phyloP scores from a whole-genome alignment of 2,113 vertebrate species.

The Apaloderma vittatum region DNA sequence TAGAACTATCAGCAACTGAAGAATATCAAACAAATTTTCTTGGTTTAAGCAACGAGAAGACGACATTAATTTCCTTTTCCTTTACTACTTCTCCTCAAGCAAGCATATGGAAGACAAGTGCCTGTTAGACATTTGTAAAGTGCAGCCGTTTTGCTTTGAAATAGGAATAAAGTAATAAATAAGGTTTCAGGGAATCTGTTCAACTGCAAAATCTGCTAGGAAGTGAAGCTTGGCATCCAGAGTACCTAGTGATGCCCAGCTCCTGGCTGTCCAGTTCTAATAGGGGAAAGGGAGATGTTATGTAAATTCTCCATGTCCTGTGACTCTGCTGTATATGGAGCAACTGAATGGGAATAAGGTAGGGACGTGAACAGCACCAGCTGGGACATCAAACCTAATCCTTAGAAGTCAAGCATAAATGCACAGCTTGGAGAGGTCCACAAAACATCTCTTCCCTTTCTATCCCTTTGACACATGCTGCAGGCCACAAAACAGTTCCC shows the following conservation, averaged over 20 bases:
- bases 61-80: constrained; percentile 18
- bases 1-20: neutral
- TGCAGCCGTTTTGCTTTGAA: neutral
- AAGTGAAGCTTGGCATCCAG: neutral
- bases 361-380: neutral
- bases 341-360: neutral
- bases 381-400: neutral
- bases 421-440: neutral
- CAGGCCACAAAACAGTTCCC: neutral
- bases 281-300: neutral
- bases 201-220: neutral
- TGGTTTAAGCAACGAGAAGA: neutral
- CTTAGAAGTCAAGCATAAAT: neutral
- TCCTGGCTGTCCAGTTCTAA: neutral
- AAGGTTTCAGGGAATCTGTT: neutral
- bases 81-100: neutral
- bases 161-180: neutral
- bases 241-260: neutral
- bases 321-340: neutral
- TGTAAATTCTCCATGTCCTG: neutral
- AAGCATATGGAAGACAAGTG: constrained; percentile 1
- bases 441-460: neutral
- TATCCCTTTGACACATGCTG: neutral
- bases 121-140: neutral
- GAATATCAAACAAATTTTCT: neutral